These are phyloP conservation scores for Stichodactyla mertensii DNA, from an alignment of 64 coral and sea anemone species.

Conservation along the genomic window DNA sequence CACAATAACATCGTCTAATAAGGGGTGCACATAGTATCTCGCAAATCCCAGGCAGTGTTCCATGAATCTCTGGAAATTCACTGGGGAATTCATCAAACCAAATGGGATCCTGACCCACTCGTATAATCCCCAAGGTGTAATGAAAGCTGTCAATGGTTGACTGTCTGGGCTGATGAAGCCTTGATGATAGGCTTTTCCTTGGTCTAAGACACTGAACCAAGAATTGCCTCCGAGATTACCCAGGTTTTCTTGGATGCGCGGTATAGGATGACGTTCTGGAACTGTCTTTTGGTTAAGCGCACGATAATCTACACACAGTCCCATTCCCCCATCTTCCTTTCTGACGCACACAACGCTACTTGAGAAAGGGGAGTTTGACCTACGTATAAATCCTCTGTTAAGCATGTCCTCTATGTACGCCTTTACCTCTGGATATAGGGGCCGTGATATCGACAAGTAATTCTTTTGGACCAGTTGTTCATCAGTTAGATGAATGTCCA, in stretches of 20 bases:
- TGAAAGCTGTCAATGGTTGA: conserved; percentile 28
- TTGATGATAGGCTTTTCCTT: conserved; percentile 10
- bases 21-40: conserved; percentile 17
- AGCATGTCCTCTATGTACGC: conserved; percentile 48
- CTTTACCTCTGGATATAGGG: conserved; percentile 45
- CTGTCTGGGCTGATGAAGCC: conserved; percentile 27
- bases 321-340: conserved; percentile 28
- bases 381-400: conserved; percentile 23
- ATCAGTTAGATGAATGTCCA: conserved; percentile 36
- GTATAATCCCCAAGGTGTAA: conserved; percentile 34
- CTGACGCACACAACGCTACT: conserved; percentile 35
- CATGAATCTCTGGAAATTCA: conserved; percentile 26
- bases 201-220: conserved; percentile 24
- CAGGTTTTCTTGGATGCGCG: conserved; percentile 27
- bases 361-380: conserved; percentile 26
- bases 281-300: conserved; percentile 28
- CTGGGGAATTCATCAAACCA: conserved; percentile 23
- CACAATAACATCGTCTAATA: conserved; percentile 41
- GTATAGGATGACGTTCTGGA: conserved; percentile 22
- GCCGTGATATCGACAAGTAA: conserved; percentile 24
- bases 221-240: background rate
- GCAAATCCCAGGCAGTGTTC: conserved; percentile 12
- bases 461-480: conserved; percentile 29
- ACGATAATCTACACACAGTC: conserved; percentile 27
- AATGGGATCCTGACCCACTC: conserved; percentile 31